Evolutionary conservation across 2,888 invertebrate species (phyloP).

Genomic region (Ypsolopha sequella): DNA sequence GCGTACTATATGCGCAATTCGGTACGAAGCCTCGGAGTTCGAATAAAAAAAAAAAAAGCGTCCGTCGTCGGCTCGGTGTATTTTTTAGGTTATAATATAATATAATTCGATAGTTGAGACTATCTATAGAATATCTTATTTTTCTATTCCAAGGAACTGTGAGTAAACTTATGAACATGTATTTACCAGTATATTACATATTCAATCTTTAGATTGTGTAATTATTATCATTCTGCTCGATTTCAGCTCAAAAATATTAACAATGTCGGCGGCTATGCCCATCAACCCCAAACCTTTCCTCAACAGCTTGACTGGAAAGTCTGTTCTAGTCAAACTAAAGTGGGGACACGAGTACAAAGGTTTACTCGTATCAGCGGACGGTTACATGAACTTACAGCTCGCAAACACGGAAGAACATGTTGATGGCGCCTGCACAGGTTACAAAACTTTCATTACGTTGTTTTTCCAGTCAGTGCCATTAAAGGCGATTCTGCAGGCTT

Average conservation of each 20-base stretch:
- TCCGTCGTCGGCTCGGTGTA: too few species aligned
- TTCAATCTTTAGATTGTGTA: too few species aligned
- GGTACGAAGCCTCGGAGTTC: too few species aligned
- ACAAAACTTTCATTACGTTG: constrained; percentile 10
- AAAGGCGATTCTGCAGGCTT: too few species aligned
- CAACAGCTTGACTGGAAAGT: constrained; percentile 97
- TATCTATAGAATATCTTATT: background rate
- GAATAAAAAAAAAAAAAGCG: too few species aligned
- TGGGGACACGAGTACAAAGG: constrained; percentile 99
- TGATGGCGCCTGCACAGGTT: constrained; percentile 91
- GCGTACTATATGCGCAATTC: too few species aligned
- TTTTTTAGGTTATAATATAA: constrained; percentile 3
- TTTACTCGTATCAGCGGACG: constrained; percentile 96
- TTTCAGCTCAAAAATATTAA: constrained; percentile 10
- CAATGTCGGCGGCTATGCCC: constrained; percentile 90
- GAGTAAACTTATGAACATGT: background rate
- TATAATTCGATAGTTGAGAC: too few species aligned
- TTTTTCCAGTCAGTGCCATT: background rate
- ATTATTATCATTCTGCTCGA: background rate
- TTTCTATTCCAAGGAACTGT: constrained; percentile 16
- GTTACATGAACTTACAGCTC: constrained; percentile 98
- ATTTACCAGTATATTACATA: background rate
- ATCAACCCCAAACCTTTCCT: constrained; percentile 99
- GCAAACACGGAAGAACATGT: constrained; percentile 98
- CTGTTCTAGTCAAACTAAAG: constrained; percentile 97